Conservation (phyloP, 2,113 vertebrate genomes). For the Ceratotherium simum region DNA sequence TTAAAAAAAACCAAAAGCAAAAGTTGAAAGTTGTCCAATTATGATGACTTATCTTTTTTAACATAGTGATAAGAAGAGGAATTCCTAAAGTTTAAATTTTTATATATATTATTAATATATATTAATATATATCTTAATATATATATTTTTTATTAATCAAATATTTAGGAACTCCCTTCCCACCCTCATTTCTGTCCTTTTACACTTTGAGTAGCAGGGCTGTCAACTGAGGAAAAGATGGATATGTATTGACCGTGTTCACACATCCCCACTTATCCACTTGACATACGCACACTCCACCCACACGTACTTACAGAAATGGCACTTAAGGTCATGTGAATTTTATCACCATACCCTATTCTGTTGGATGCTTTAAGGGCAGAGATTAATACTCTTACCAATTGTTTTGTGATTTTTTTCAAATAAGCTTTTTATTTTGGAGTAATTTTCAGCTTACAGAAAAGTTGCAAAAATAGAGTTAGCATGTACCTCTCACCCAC, state of each 20-base stretch:
- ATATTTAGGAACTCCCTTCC: not conserved
- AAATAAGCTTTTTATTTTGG: not conserved
- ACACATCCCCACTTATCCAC: not conserved
- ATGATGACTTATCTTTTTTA: not conserved
- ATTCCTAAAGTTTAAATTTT: not conserved
- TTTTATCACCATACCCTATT: not conserved
- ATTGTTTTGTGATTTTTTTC: not conserved
- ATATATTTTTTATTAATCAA: not conserved
- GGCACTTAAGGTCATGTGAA: not conserved
- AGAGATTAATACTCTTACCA: not conserved
- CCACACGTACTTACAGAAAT: not conserved
- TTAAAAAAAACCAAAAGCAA: not conserved
- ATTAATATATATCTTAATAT: not conserved
- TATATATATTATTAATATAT: not conserved
- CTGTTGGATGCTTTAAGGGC: not conserved
- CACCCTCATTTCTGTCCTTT: not conserved
- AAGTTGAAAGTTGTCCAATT: not conserved
- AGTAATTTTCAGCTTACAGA: conserved; percentile 20
- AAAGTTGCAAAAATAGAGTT: not conserved
- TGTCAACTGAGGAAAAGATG: not conserved
- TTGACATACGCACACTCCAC: fast-evolving
- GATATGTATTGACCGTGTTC: not conserved
- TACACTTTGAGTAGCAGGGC: not conserved
- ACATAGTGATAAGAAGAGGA: not conserved
- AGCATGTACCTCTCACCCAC: not conserved